These are phyloP conservation scores for Zaprionus tsacasi DNA, from an alignment of 1,140 invertebrate genomes.

Conservation along the genomic window DNA sequence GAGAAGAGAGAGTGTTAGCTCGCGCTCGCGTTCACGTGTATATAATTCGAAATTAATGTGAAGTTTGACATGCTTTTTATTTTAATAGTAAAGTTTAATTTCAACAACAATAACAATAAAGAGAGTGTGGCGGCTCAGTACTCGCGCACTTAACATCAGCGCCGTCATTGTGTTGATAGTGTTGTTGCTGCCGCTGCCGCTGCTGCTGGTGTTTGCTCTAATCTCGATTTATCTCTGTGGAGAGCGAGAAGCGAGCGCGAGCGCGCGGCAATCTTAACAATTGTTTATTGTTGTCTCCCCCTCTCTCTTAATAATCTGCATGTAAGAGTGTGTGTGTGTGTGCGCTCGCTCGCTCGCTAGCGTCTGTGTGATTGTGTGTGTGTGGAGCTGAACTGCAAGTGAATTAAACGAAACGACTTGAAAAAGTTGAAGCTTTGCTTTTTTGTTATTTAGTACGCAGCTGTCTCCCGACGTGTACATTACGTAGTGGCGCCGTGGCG, in stretches of 20 bases:
- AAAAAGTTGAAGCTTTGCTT: constrained; percentile 77
- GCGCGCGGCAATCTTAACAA: constrained; percentile 62
- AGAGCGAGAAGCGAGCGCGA: not conserved
- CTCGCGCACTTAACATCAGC: constrained; percentile 35
- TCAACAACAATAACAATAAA: not conserved
- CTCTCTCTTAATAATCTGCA: constrained; percentile 15
- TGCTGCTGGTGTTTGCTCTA: constrained; percentile 40
- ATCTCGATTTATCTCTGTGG: constrained; percentile 49
- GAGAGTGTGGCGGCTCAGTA: constrained; percentile 8
- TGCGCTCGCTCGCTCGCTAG: constrained; percentile 13
- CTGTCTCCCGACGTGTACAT: constrained; percentile 74
- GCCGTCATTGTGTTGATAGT: not conserved
- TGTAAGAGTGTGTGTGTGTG: constrained; percentile 38
- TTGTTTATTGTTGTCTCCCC: constrained; percentile 65
- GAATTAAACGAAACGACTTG: constrained; percentile 80
- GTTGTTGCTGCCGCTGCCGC: constrained; percentile 28
- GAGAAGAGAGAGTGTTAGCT: constrained; percentile 15
- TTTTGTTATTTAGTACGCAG: constrained; percentile 75
- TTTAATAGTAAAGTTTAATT: constrained; percentile 23
- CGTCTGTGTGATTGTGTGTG: constrained; percentile 31
- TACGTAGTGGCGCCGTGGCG: constrained; percentile 71
- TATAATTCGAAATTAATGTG: constrained; percentile 25
- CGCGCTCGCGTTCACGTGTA: constrained; percentile 28
- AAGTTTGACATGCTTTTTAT: constrained; percentile 19
- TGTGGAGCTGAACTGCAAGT: constrained; percentile 56